A percentile compares a stretch with the other conserved stretches of the same genome.
Conservation (phyloP, 2,113 vertebrate genomes). For the Lathamus discolor region DNA sequence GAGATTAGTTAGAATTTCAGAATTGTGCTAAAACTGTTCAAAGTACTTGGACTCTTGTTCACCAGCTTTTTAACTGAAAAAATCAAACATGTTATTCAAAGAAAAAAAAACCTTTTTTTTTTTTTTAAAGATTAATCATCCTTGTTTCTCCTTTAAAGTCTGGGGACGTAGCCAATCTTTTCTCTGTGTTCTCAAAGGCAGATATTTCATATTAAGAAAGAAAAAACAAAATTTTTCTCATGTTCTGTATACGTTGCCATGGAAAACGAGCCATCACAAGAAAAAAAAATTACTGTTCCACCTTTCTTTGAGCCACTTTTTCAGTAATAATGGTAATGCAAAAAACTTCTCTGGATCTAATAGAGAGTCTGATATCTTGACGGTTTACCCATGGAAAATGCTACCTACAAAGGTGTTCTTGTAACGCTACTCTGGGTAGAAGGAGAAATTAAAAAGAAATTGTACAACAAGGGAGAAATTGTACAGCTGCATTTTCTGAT, state of each 20-base stretch:
- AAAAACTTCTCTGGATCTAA: neutral
- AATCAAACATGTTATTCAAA: constrained; percentile 7
- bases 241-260: neutral
- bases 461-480: neutral
- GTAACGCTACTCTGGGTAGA: neutral
- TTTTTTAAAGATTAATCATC: constrained; percentile 9
- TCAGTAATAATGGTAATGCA: neutral
- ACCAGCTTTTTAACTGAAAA: neutral
- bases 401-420: neutral
- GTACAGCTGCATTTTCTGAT: neutral
- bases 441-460: neutral
- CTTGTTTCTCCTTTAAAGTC: constrained; percentile 33
- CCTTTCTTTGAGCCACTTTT: neutral
- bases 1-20: neutral
- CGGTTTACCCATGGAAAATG: neutral
- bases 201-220: constrained; percentile 25
- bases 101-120: neutral
- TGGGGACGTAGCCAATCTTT: constrained; percentile 19
- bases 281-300: neutral
- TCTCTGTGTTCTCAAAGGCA: neutral
- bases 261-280: neutral
- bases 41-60: neutral
- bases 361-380: neutral
- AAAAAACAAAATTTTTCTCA: constrained; percentile 11
- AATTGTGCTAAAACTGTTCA: neutral